Evolutionary conservation across 2,888 invertebrate species (phyloP).

Genomic region (Cosmia pyralina): DNA sequence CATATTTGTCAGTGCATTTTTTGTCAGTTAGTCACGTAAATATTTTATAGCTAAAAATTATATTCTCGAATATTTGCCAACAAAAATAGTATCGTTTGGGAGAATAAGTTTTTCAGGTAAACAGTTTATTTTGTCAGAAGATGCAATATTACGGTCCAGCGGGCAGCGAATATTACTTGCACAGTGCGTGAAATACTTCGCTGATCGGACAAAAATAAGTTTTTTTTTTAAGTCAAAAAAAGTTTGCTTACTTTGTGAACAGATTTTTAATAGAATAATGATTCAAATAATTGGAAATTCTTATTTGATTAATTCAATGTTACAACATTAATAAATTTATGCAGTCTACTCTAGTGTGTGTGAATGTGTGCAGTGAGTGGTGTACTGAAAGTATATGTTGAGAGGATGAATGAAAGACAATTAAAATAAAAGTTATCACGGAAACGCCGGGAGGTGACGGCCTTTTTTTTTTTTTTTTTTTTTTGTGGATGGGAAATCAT

Average conservation of each 20-base stretch:
- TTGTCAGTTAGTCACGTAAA: background rate
- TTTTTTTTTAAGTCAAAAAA: background rate
- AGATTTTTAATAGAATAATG: background rate
- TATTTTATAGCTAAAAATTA: background rate
- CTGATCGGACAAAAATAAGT: constrained; percentile 21
- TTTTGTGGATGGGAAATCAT: too few species aligned
- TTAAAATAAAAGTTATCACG: too few species aligned
- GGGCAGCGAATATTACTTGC: constrained; percentile 41
- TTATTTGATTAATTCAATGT: background rate
- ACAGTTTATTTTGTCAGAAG: constrained; percentile 48
- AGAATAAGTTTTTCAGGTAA: constrained; percentile 13
- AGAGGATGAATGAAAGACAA: too few species aligned
- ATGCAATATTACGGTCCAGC: constrained; percentile 57
- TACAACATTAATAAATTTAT: too few species aligned
- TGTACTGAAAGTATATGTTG: too few species aligned
- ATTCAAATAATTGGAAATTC: background rate
- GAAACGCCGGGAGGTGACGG: too few species aligned
- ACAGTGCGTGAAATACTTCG: constrained; percentile 36
- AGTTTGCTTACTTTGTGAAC: background rate
- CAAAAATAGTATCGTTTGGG: background rate
- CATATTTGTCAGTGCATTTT: background rate
- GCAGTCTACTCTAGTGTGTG: too few species aligned
- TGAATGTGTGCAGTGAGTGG: too few species aligned
- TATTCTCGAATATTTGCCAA: background rate
- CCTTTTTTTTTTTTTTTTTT: too few species aligned